phyloP scores from a whole-genome alignment of 2,113 vertebrate genomes.

The Rhodinocichla rosea region DNA sequence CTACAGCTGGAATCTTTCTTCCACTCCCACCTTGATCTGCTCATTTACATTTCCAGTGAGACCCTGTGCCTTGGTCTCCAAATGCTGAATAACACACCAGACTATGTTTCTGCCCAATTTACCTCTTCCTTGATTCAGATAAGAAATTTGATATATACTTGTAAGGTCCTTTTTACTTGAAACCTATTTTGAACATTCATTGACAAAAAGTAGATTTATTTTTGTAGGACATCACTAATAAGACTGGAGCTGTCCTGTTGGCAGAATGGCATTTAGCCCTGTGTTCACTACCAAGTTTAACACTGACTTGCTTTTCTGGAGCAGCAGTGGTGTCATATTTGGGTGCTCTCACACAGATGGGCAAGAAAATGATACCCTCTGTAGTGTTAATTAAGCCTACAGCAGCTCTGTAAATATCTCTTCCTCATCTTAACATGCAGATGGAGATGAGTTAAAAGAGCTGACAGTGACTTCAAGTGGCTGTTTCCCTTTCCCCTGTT shows the following conservation, averaged over 20 bases:
- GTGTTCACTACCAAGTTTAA: not conserved
- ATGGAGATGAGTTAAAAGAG: not conserved
- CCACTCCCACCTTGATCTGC: not conserved
- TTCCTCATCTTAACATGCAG: not conserved
- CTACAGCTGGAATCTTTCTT: not conserved
- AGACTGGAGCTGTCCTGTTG: not conserved
- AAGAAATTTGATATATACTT: not conserved
- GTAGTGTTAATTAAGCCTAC: not conserved
- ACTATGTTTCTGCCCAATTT: not conserved
- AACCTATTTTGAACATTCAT: not conserved
- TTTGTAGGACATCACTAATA: not conserved
- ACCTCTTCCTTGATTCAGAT: not conserved
- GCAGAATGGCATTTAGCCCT: not conserved
- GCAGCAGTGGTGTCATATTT: not conserved
- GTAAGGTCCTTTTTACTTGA: not conserved
- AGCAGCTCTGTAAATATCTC: not conserved
- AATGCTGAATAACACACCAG: not conserved
- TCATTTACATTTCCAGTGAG: not conserved
- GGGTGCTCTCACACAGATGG: not conserved
- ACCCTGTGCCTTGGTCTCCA: not conserved
- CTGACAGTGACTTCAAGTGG: not conserved
- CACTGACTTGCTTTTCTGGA: not conserved
- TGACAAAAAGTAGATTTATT: not conserved
- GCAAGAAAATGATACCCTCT: not conserved
- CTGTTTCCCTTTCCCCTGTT: not conserved